Conservation (phyloP, 2,113 vertebrate species). For the Bos javanicus region DNA sequence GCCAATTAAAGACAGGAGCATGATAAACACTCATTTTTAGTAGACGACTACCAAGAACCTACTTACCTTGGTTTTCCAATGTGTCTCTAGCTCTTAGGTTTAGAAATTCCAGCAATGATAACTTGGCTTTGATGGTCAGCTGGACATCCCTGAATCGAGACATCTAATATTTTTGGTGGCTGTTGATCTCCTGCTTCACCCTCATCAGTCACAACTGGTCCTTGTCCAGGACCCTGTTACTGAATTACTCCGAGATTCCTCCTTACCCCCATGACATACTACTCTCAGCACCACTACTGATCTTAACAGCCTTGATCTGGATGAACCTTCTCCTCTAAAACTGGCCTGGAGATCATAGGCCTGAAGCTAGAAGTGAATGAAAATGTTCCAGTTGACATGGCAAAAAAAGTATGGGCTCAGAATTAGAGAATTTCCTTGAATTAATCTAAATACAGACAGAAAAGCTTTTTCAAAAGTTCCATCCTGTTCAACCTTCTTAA, state of each 20-base stretch:
- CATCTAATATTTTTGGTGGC: not conserved
- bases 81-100: not conserved
- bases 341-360: not conserved
- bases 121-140: not conserved
- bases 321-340: not conserved
- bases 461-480: constrained; percentile 22
- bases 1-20: not conserved
- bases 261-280: not conserved
- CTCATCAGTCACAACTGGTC: not conserved
- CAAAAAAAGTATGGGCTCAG: not conserved
- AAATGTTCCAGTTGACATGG: not conserved
- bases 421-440: constrained; percentile 27
- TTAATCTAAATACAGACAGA: not conserved
- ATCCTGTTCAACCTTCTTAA: constrained; percentile 12
- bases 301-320: not conserved
- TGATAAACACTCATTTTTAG: not conserved
- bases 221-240: not conserved
- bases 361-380: constrained; percentile 6
- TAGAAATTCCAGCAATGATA: not conserved
- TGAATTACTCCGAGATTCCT: not conserved
- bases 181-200: not conserved
- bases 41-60: not conserved
- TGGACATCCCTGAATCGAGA: not conserved
- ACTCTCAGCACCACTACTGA: not conserved
- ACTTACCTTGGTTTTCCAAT: not conserved